phyloP scores from a whole-genome alignment of 2,888 invertebrate genomes.

The Volucella inflata region DNA sequence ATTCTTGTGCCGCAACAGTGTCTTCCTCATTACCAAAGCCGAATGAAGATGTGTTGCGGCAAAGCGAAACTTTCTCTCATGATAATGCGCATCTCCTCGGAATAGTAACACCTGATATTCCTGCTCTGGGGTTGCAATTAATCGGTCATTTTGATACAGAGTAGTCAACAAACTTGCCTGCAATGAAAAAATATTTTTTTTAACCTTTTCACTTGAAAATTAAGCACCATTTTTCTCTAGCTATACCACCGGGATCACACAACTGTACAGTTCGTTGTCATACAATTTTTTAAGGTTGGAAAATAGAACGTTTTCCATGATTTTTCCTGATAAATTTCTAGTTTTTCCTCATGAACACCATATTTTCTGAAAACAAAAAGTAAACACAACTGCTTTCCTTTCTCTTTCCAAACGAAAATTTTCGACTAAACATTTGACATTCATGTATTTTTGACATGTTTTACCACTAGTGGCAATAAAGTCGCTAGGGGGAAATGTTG shows the following conservation, averaged over 20 bases:
- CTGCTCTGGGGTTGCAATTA: conserved; percentile 84
- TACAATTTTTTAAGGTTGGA: conserved; percentile 89
- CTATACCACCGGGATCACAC: conserved; percentile 88
- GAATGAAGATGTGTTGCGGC: conserved; percentile 86
- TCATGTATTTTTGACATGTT: not conserved
- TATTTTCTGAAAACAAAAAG: conserved; percentile 33
- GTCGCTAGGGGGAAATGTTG: conserved; percentile 26
- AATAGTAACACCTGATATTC: conserved; percentile 88
- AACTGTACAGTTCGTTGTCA: conserved; percentile 89
- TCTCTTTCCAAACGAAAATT: conserved; percentile 57
- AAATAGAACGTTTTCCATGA: conserved; percentile 86
- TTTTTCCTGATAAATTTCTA: too few species aligned
- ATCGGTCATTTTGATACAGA: conserved; percentile 86
- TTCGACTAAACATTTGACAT: conserved; percentile 22
- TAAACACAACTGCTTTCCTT: conserved; percentile 30
- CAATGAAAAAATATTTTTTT: conserved; percentile 1
- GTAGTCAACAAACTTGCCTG: conserved; percentile 88
- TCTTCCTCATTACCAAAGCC: conserved; percentile 84
- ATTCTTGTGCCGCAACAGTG: conserved; percentile 80
- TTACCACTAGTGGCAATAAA: not conserved
- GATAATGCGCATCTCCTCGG: conserved; percentile 89
- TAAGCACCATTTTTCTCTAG: conserved; percentile 51
- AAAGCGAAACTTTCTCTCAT: conserved; percentile 87
- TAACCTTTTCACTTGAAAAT: not conserved
- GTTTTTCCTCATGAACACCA: conserved; percentile 13